Evolutionary conservation across 2,888 invertebrate genomes (phyloP).

Genomic region (Temnothorax rugatulus): DNA sequence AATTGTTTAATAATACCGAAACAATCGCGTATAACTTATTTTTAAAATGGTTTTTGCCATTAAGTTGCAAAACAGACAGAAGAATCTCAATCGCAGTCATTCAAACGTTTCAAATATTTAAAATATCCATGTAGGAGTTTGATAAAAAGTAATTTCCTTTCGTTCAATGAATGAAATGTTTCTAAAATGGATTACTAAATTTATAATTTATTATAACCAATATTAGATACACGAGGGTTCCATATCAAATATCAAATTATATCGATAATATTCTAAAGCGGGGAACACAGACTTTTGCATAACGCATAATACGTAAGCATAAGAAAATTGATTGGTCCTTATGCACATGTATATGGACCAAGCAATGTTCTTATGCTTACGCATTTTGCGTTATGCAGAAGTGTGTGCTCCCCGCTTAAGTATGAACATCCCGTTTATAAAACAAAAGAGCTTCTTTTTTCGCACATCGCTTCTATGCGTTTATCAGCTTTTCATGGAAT

Average conservation of each 20-base stretch:
- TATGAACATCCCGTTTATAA: neutral
- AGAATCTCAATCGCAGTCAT: neutral
- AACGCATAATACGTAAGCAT: no score
- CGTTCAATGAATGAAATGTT: neutral
- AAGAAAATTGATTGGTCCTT: no score
- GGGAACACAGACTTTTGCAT: no score
- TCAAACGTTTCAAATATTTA: neutral
- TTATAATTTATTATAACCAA: neutral
- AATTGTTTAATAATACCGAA: neutral
- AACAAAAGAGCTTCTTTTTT: neutral
- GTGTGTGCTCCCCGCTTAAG: no score
- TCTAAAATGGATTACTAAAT: neutral
- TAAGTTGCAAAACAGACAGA: neutral
- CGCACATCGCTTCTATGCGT: neutral
- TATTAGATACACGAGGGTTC: neutral
- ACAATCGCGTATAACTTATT: neutral
- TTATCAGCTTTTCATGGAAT: neutral
- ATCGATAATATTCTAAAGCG: neutral
- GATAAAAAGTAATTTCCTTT: neutral
- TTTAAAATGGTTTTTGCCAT: neutral
- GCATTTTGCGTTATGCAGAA: no score
- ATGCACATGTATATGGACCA: no score
- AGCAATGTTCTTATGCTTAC: no score
- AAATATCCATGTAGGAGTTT: neutral
- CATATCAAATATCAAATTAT: neutral